Percentiles rank a stretch among this genome's conserved stretches.
These are phyloP conservation scores for Latrodectus elegans DNA, from an alignment of 2,888 invertebrate genomes.

Conservation along the genomic window DNA sequence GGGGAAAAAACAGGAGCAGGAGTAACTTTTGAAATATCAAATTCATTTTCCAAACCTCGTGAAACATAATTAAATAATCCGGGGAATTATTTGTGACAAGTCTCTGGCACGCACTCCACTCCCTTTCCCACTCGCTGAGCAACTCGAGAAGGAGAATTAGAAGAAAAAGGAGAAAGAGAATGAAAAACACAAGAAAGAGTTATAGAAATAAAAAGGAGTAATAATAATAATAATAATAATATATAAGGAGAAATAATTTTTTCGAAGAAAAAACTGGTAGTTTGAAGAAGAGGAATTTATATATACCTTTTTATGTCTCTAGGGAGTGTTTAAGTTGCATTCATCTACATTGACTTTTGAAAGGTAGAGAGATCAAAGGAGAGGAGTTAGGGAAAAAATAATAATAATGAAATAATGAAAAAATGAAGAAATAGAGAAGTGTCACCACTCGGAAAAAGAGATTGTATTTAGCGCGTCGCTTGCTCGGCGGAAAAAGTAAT, in stretches of 20 bases:
- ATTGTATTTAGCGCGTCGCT: slow-evolving; percentile 62
- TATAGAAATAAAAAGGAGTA: slow-evolving; percentile 2
- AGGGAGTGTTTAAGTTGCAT: slow-evolving; percentile 67
- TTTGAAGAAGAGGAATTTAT: slow-evolving; percentile 52
- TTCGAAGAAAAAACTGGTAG: neutral
- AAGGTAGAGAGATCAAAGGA: slow-evolving; percentile 63
- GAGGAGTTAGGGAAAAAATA: slow-evolving; percentile 36
- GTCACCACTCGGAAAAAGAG: slow-evolving; percentile 68
- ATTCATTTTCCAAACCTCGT: slow-evolving; percentile 67
- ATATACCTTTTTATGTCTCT: slow-evolving; percentile 63
- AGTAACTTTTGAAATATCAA: slow-evolving; percentile 69
- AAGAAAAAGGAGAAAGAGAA: slow-evolving; percentile 31
- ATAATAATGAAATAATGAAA: slow-evolving; percentile 3
- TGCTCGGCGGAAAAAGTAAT: slow-evolving; percentile 38
- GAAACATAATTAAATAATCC: slow-evolving; percentile 69
- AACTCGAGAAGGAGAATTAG: slow-evolving; percentile 25
- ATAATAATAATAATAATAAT: slow-evolving; percentile 12
- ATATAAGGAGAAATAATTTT: neutral
- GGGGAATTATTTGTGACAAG: slow-evolving; percentile 68
- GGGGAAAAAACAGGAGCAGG: slow-evolving; percentile 6
- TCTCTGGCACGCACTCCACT: slow-evolving; percentile 41
- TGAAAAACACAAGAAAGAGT: slow-evolving; percentile 44
- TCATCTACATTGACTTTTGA: slow-evolving; percentile 69
- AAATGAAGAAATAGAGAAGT: slow-evolving; percentile 28
- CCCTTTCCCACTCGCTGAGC: neutral